Evolutionary conservation across 2,888 invertebrate genomes (phyloP), one percentile per base, ranked within the genome.

Genomic region (Papilio demoleus): DNA sequence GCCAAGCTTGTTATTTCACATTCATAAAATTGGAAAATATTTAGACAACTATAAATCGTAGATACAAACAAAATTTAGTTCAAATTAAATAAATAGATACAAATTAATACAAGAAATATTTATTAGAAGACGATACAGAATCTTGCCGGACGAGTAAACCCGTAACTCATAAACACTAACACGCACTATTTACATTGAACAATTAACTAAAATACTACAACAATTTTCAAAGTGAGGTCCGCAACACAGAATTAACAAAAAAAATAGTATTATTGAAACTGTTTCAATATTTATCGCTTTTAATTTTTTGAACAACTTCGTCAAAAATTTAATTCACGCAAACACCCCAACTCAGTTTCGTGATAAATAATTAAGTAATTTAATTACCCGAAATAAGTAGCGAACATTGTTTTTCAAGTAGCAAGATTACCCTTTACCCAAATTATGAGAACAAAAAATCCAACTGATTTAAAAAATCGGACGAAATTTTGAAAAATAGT

Each of bases 201-300:
- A 56, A 24, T 47, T 64, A 40, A 64, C 36, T 34, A 64, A 70
- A 67, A 67, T 34, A n/a, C 31, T 47, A 66, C 45, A 60, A n/a
- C 9, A 17, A 65, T 59, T 17, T 66, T 69, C 70, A 74, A 74
- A 74, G 73, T 73, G 74, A 74, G 74, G 73, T 73, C 74, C 59
- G 11, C 45, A 34, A 34, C 6, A 62, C 14, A 42, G 31, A 31
- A 31, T 31, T 6, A 31, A 31, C 8, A 19, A 12, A n/a, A 19
- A 42, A 38, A 45, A 45, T 31, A n/a, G n/a, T n/a, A n/a, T n/a
- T n/a, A n/a, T n/a, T 19, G 22, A 36, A 59, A 36, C 11, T 5
- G n/a, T 42, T 19, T 4, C 2, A n/a, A 34, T 58, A 34, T 59
- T 14, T 14, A 2, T 2, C 27, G 27, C 4, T 14, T 14, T 31